phyloP scores from a whole-genome alignment of 1,140 invertebrate genomes.

The Tetramorium parvispinum region DNA sequence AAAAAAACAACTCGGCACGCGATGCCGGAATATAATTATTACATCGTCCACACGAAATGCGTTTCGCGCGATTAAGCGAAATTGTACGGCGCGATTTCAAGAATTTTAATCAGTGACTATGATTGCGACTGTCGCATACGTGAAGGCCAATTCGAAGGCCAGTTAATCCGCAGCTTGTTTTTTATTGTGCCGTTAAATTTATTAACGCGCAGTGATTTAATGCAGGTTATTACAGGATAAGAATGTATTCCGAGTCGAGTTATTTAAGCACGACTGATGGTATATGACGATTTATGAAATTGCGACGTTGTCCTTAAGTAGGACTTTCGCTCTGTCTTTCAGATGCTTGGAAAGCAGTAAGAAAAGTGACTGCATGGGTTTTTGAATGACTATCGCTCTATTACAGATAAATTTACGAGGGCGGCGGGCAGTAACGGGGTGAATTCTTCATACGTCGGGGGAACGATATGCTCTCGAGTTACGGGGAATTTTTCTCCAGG shows the following conservation, averaged over 20 bases:
- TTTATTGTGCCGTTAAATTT: neutral
- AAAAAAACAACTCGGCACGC: slow-evolving; percentile 13
- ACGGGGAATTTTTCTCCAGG: slow-evolving; percentile 54
- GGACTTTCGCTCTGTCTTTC: neutral
- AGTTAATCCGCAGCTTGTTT: neutral
- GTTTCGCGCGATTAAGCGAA: slow-evolving; percentile 39
- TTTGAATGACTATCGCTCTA: slow-evolving; percentile 23
- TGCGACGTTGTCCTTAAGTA: neutral
- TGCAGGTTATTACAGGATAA: neutral
- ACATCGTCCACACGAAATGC: slow-evolving; percentile 6
- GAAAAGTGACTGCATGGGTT: neutral
- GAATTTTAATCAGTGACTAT: neutral
- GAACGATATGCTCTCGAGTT: slow-evolving; percentile 57
- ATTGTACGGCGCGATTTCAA: slow-evolving; percentile 24
- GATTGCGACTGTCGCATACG: neutral
- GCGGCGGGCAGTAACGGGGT: slow-evolving; percentile 18
- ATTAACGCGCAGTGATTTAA: neutral
- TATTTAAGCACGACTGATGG: neutral
- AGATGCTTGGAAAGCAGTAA: neutral
- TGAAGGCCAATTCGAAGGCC: neutral
- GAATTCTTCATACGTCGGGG: slow-evolving; percentile 40
- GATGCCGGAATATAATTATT: slow-evolving; percentile 48
- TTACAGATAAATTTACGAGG: slow-evolving; percentile 41
- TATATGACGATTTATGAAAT: neutral
- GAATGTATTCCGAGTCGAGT: neutral